Percentiles rank a stretch among this genome's conserved stretches.
These are phyloP conservation scores for Candoia aspera DNA, from an alignment of 2,113 vertebrate species.

Conservation along the genomic window DNA sequence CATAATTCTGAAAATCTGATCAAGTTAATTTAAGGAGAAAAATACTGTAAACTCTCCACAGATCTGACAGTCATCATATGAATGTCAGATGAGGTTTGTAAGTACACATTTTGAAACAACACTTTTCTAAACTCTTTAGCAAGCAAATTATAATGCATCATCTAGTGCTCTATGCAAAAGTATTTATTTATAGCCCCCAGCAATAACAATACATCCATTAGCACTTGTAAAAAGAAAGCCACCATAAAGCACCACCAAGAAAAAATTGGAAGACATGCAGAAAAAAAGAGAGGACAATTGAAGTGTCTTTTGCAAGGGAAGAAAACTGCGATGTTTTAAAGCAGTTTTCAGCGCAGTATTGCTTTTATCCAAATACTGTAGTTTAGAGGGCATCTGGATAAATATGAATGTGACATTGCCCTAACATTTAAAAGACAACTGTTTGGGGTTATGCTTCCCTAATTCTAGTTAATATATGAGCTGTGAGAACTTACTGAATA, in stretches of 20 bases:
- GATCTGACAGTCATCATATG: neutral
- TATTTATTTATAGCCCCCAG: neutral
- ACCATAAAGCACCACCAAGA: neutral
- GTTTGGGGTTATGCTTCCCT: neutral
- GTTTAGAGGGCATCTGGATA: neutral
- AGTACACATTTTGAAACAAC: neutral
- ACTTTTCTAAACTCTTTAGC: neutral
- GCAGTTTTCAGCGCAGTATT: neutral
- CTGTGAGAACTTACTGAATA: neutral
- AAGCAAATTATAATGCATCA: neutral
- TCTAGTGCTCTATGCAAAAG: neutral
- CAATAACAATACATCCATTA: neutral
- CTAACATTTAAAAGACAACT: neutral
- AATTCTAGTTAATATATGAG: neutral
- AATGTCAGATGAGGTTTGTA: neutral
- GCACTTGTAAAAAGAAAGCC: neutral
- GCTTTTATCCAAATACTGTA: neutral
- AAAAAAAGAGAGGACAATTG: neutral
- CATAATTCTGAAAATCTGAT: neutral
- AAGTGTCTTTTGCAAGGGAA: neutral
- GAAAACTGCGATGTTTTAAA: neutral
- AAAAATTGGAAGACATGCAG: neutral
- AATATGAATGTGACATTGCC: neutral
- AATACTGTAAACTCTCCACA: neutral
- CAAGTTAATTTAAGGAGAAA: neutral